phyloP scores from a whole-genome alignment of 2,113 vertebrate species.

The Actenoides lindsayi region DNA sequence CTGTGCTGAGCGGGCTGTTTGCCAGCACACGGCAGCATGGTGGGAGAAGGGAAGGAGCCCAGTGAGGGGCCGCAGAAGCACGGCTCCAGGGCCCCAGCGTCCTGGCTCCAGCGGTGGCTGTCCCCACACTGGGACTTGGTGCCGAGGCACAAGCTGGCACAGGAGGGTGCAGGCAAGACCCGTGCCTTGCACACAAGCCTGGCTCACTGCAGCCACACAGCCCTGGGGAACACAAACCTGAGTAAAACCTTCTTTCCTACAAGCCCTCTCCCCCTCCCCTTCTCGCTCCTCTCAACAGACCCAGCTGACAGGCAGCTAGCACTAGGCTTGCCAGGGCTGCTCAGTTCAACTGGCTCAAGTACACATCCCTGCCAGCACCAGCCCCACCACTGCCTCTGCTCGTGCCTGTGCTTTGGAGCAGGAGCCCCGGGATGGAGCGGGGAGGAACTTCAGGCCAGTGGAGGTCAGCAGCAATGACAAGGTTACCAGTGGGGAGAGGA shows the following conservation, averaged over 20 bases:
- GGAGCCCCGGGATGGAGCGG: fast-evolving
- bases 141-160: not conserved
- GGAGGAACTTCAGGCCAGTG: not conserved
- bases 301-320: not conserved
- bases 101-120: not conserved
- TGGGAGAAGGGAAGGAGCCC: not conserved
- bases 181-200: not conserved
- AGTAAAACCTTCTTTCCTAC: not conserved
- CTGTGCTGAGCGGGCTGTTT: fast-evolving
- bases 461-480: not conserved
- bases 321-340: not conserved
- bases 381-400: not conserved
- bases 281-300: not conserved
- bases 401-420: not conserved
- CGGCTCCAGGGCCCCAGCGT: not conserved
- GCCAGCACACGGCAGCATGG: not conserved
- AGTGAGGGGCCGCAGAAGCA: not conserved
- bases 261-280: not conserved
- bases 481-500: not conserved
- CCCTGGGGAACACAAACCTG: not conserved
- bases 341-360: not conserved
- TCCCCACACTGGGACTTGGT: not conserved
- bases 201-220: not conserved
- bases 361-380: not conserved
- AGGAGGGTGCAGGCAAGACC: fast-evolving